A percentile compares a stretch with the other conserved stretches of the same genome.
Evolutionary conservation across 2,797 vertebrate species (phyloP).

Genomic region (Otolemur crassicaudatus): DNA sequence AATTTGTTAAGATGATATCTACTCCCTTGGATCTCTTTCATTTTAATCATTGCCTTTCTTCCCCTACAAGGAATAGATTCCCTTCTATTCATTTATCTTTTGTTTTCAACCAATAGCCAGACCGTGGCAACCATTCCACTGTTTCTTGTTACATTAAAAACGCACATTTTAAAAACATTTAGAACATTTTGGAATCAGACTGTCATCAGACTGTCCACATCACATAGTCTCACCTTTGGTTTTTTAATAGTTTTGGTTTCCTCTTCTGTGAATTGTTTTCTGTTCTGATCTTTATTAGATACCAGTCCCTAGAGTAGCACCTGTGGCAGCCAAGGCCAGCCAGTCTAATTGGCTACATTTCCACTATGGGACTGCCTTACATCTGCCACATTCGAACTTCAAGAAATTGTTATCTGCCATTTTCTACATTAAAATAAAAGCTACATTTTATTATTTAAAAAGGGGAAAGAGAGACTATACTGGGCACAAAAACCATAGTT

Average conservation of each 20-base stretch:
- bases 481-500: background rate
- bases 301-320: background rate
- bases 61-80: background rate
- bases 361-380: background rate
- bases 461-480: background rate
- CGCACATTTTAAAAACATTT: background rate
- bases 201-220: background rate
- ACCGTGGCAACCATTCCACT: background rate
- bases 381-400: background rate
- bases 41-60: background rate
- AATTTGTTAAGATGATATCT: background rate
- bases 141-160: background rate
- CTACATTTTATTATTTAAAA: background rate
- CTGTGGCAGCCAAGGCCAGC: background rate
- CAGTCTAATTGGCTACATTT: background rate
- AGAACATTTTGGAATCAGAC: background rate
- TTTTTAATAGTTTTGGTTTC: background rate
- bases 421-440: background rate
- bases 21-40: background rate
- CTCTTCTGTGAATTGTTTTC: background rate
- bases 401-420: background rate
- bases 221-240: background rate
- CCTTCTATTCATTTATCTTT: background rate
- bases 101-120: background rate
- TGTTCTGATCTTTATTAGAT: background rate